A percentile compares a stretch with the other conserved stretches of the same genome.
phyloP scores from a whole-genome alignment of 1,140 invertebrate genomes.

The Lutraria rhynchaena region DNA sequence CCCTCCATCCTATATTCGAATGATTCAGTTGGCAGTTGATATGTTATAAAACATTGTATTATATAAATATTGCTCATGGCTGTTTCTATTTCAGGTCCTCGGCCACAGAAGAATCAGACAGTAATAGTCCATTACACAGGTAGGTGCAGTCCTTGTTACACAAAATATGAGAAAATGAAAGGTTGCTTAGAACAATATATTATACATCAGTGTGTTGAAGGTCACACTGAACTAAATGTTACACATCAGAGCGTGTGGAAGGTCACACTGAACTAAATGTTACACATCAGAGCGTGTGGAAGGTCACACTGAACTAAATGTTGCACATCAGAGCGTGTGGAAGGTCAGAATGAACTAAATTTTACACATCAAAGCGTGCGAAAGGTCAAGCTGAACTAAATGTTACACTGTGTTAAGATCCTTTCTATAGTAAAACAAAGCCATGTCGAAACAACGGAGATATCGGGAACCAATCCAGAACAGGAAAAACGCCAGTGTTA shows the following conservation, averaged over 20 bases:
- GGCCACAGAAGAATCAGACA: constrained; percentile 36
- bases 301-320: background rate
- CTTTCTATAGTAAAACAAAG: no score
- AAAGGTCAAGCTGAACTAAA: background rate
- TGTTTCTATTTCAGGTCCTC: constrained; percentile 37
- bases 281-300: background rate
- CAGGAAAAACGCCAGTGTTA: no score
- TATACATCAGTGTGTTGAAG: background rate
- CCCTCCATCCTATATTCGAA: no score
- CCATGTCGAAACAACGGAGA: no score
- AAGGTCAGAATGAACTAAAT: background rate
- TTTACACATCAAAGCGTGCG: background rate
- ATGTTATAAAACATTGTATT: no score
- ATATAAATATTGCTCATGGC: no score
- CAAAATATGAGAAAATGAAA: background rate
- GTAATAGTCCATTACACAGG: constrained; percentile 47
- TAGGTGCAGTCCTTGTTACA: background rate
- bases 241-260: background rate
- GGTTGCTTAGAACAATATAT: background rate
- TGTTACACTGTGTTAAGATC: no score
- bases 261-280: background rate
- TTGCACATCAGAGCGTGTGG: background rate
- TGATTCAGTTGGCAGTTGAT: no score
- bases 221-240: background rate
- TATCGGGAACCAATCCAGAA: no score